Conservation (phyloP, 30 jellyfish, hydroid and myxozoan genomes). For the Chironex yamaguchii region DNA sequence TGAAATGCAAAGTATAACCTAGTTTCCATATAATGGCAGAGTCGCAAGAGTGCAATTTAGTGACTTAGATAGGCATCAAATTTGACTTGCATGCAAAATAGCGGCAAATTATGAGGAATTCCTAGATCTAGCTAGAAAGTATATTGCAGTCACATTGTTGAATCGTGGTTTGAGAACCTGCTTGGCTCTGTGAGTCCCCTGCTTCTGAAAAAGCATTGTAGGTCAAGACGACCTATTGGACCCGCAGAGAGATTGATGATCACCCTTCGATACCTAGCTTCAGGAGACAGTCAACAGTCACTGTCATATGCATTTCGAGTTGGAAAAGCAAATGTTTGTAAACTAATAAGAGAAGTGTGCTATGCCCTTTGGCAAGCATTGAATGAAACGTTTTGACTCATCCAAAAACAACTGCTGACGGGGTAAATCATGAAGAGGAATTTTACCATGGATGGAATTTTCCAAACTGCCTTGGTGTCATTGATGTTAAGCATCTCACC, state of each 20-base stretch:
- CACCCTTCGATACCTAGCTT: slow-evolving; percentile 60
- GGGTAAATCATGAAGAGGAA: slow-evolving; percentile 20
- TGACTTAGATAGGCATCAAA: no score
- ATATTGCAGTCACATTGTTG: no score
- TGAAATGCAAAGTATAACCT: no score
- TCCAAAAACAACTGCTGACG: slow-evolving; percentile 20
- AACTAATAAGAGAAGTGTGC: slow-evolving; percentile 28
- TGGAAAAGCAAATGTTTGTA: slow-evolving; percentile 41
- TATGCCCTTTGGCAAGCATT: slow-evolving; percentile 28
- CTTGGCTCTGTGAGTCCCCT: slow-evolving; percentile 17
- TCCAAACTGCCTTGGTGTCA: slow-evolving; percentile 46
- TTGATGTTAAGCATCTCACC: slow-evolving; percentile 43
- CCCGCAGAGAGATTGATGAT: slow-evolving; percentile 37
- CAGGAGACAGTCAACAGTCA: slow-evolving; percentile 67
- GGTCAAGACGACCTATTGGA: slow-evolving; percentile 9
- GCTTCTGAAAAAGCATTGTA: slow-evolving; percentile 13
- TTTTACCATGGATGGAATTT: slow-evolving; percentile 32
- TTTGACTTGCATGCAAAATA: no score
- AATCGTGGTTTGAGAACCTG: slow-evolving; percentile 63
- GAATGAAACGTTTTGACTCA: neutral
- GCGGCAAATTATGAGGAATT: no score
- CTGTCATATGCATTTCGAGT: slow-evolving; percentile 7
- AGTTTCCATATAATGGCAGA: no score
- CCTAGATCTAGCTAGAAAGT: no score
- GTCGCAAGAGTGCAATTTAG: no score